Conservation (phyloP, 1,140 invertebrate species). For the Aphelenchoides avenae region DNA sequence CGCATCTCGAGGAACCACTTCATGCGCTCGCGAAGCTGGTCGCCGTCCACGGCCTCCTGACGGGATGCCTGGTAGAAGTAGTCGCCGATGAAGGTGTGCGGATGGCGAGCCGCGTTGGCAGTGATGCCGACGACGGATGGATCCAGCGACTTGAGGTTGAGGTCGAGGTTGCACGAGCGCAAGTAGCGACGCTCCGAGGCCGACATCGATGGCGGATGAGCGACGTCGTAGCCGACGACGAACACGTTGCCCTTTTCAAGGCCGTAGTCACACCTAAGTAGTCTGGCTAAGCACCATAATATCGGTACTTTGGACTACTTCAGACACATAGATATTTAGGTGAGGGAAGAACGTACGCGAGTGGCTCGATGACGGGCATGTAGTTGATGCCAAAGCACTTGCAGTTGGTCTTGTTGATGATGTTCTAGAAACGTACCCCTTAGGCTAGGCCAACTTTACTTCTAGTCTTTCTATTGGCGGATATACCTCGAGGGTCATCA, state of each 20-base stretch:
- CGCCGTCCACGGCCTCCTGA: no score
- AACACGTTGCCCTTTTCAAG: conserved; percentile 25
- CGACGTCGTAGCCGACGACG: conserved; percentile 28
- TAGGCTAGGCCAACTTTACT: no score
- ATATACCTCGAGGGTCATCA: conserved; percentile 4
- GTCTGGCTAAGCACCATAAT: no score
- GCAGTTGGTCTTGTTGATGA: conserved; percentile 13
- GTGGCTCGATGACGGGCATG: conserved; percentile 2
- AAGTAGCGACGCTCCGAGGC: conserved; percentile 17
- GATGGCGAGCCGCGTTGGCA: no score
- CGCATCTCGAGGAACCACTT: no score
- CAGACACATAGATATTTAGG: no score
- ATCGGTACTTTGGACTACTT: no score
- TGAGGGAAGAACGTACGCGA: no score
- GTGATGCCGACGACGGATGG: conserved; percentile 4
- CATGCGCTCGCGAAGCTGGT: no score
- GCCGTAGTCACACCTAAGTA: conserved; percentile 16
- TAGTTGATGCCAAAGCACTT: conserved; percentile 16
- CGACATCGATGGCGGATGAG: conserved; percentile 17
- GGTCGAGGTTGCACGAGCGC: background rate
- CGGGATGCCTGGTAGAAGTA: no score
- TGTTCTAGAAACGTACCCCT: no score
- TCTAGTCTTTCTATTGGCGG: no score
- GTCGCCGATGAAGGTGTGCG: conserved; percentile 1
- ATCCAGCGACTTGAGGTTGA: background rate